phyloP scores from a whole-genome alignment of 2,888 invertebrate genomes.

The Branchellion lobata region DNA sequence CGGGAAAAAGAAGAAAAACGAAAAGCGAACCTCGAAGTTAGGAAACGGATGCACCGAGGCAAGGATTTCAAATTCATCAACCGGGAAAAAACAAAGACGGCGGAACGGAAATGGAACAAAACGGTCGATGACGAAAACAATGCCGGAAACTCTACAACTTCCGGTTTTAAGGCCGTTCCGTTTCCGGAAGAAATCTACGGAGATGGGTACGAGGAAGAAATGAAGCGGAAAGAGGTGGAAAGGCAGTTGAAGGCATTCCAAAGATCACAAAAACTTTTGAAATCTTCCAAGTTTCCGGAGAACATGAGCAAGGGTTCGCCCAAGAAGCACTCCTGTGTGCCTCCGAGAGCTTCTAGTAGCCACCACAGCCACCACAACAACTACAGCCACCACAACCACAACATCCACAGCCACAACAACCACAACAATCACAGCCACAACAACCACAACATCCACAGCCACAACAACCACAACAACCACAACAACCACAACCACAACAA shows the following conservation, averaged over 20 bases:
- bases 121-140: not conserved
- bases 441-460: too few species aligned
- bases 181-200: conserved; percentile 25
- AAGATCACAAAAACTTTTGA: conserved; percentile 20
- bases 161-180: conserved; percentile 4
- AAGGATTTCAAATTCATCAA: conserved; percentile 14
- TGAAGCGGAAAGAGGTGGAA: not conserved
- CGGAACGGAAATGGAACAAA: not conserved
- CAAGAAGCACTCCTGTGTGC: not conserved
- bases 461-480: too few species aligned
- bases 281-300: not conserved
- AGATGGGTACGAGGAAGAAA: conserved; percentile 9
- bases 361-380: too few species aligned
- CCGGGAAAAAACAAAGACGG: conserved; percentile 15
- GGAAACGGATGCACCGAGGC: conserved; percentile 1
- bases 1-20: not conserved
- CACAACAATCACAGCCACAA: too few species aligned
- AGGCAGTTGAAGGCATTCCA: conserved; percentile 14
- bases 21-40: conserved; percentile 5
- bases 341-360: too few species aligned
- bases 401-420: too few species aligned
- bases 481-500: too few species aligned
- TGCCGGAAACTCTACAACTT: conserved; percentile 5
- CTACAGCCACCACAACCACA: too few species aligned
- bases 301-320: conserved; percentile 18